phyloP scores from a whole-genome alignment of 2,113 vertebrate species.

The Hydrolagus affinis region DNA sequence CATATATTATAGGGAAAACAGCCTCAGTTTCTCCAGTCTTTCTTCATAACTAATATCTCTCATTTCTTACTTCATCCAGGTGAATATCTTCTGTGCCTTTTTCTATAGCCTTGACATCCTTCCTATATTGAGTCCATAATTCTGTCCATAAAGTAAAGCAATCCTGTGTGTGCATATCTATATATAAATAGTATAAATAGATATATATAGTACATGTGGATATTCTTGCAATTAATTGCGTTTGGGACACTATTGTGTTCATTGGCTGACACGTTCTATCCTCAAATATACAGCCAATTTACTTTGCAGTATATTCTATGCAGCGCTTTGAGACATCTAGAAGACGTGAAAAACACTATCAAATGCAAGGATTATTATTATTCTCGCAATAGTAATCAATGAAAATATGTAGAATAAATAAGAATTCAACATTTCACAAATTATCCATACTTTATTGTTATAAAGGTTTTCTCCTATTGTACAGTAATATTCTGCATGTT shows the following conservation, averaged over 20 bases:
- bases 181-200: too few species aligned
- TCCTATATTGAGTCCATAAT: not conserved
- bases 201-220: too few species aligned
- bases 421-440: slow-evolving; percentile 15
- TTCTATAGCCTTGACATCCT: not conserved
- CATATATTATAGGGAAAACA: not conserved
- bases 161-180: too few species aligned
- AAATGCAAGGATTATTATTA: too few species aligned
- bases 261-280: not conserved
- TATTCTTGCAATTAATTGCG: not conserved
- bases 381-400: not conserved
- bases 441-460: slow-evolving; percentile 32
- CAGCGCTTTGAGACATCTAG: too few species aligned
- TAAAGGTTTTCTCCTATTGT: slow-evolving; percentile 32
- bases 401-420: not conserved
- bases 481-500: slow-evolving; percentile 33
- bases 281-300: not conserved
- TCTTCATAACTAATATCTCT: not conserved
- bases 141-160: too few species aligned
- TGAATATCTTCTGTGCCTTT: not conserved
- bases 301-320: too few species aligned
- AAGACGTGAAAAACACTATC: too few species aligned
- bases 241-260: not conserved
- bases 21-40: not conserved
- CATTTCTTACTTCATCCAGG: not conserved